A percentile compares a stretch with the other conserved stretches of the same genome.
These are phyloP conservation scores for Spheniscus mendiculus DNA, from an alignment of 2,113 vertebrate species.

Conservation along the genomic window DNA sequence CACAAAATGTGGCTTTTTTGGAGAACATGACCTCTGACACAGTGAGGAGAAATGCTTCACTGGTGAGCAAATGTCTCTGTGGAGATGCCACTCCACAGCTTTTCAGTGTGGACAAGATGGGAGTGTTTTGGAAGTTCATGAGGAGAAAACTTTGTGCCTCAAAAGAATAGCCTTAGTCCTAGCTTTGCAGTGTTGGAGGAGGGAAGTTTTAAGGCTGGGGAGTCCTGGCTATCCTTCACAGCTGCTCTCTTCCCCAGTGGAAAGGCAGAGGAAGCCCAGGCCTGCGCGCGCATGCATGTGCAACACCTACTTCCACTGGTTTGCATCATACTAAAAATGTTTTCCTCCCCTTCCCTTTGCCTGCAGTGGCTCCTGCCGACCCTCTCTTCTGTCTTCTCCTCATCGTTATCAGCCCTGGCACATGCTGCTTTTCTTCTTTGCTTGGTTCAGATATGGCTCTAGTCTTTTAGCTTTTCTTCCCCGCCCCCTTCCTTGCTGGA, in stretches of 20 bases:
- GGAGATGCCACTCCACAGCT: background rate
- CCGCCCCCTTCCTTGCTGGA: background rate
- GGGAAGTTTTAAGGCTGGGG: background rate
- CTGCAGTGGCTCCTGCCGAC: background rate
- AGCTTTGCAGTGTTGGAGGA: background rate
- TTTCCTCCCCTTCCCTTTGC: background rate
- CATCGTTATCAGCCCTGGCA: background rate
- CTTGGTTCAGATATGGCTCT: background rate
- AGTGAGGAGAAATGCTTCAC: background rate
- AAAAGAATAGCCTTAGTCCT: background rate
- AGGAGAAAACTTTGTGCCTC: background rate
- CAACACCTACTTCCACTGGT: background rate
- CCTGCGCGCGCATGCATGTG: background rate
- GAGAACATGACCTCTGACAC: slow-evolving; percentile 7
- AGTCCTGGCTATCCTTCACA: background rate
- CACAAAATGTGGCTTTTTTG: slow-evolving; percentile 1
- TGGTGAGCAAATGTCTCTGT: slow-evolving; percentile 9
- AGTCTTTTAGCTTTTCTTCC: background rate
- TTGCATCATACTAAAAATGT: background rate
- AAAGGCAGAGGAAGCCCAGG: background rate
- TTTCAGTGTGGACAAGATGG: background rate
- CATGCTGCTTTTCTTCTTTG: background rate
- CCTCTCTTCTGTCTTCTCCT: background rate
- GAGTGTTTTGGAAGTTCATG: background rate
- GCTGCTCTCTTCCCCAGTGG: background rate